phyloP scores from a whole-genome alignment of 1,140 invertebrate genomes.

The Drusus annulatus region DNA sequence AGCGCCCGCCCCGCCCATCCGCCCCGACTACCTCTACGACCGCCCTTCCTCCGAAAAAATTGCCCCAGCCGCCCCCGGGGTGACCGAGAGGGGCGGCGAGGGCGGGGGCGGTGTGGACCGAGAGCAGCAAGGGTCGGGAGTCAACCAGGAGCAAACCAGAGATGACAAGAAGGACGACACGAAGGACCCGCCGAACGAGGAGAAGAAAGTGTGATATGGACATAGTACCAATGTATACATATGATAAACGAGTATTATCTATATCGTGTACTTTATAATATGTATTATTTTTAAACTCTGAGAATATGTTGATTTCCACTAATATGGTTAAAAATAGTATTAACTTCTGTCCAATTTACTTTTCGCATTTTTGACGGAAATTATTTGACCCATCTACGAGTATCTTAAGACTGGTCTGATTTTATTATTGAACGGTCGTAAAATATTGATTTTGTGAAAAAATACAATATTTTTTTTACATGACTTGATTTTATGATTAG shows the following conservation, averaged over 20 bases:
- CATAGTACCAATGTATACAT: background rate
- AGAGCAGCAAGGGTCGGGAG: background rate
- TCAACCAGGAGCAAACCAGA: background rate
- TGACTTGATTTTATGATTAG: too few species aligned
- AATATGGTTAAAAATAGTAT: background rate
- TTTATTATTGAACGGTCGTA: background rate
- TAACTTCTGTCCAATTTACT: background rate
- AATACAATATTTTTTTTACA: too few species aligned
- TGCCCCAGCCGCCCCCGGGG: background rate
- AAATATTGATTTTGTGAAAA: too few species aligned
- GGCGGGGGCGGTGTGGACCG: background rate
- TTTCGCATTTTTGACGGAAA: background rate
- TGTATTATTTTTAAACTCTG: background rate
- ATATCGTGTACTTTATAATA: background rate
- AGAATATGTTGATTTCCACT: background rate
- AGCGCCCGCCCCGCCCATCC: slow-evolving; percentile 38
- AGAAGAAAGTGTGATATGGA: slow-evolving; percentile 11
- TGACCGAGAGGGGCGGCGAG: background rate
- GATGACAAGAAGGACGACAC: background rate
- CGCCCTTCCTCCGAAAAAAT: slow-evolving; percentile 36
- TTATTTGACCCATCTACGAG: background rate
- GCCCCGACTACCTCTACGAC: slow-evolving; percentile 53
- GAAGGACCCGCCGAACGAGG: background rate
- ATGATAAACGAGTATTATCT: background rate
- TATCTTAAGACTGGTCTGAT: background rate